A percentile compares a stretch with the other conserved stretches of the same genome.
phyloP scores from a whole-genome alignment of 2,113 vertebrate genomes.

The Phylloscopus whistleri region DNA sequence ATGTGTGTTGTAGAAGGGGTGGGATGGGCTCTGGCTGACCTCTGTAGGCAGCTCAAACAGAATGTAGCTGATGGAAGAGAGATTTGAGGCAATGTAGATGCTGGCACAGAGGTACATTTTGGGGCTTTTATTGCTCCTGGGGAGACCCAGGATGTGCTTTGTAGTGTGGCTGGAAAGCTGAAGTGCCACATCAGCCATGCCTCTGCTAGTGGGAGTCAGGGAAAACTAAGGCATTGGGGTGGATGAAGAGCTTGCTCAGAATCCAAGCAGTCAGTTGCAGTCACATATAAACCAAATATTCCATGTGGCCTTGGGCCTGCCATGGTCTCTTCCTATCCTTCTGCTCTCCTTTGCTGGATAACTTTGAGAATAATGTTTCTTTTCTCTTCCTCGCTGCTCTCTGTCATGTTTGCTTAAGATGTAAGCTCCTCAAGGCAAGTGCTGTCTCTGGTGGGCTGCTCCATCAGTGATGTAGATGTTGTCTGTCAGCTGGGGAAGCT shows the following conservation, averaged over 20 bases:
- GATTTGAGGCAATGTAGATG: background rate
- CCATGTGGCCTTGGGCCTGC: background rate
- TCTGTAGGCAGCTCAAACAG: background rate
- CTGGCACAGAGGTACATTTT: background rate
- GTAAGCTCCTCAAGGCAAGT: background rate
- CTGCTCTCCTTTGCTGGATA: background rate
- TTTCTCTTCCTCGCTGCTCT: background rate
- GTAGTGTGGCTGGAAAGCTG: background rate
- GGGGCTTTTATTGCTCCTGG: background rate
- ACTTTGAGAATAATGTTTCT: background rate
- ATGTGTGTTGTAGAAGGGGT: background rate
- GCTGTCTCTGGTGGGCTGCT: background rate
- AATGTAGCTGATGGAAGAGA: background rate
- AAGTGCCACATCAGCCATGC: background rate
- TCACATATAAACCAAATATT: background rate
- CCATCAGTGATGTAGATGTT: background rate
- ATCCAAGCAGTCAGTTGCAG: background rate
- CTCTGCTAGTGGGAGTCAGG: background rate
- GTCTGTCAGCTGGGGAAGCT: background rate
- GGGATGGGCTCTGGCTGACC: background rate
- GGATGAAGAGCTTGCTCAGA: background rate
- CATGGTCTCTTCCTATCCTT: background rate
- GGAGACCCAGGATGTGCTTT: background rate
- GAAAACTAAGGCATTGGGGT: background rate
- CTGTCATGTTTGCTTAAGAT: background rate